These are phyloP conservation scores for Dermatemys mawii DNA, from an alignment of 2,113 vertebrate genomes.

Conservation along the genomic window DNA sequence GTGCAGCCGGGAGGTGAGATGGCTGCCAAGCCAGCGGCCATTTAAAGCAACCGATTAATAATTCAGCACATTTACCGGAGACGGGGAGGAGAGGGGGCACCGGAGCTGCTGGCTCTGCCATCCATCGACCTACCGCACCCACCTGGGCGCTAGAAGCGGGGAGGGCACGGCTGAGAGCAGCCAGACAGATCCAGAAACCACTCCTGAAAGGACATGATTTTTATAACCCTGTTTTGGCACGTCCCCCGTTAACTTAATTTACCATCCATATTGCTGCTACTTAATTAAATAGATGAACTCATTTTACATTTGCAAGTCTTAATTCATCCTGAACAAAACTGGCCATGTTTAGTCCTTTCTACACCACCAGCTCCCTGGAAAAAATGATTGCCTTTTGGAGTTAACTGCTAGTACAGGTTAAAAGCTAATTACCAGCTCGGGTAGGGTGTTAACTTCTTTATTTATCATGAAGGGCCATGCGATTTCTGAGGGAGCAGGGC, in stretches of 20 bases:
- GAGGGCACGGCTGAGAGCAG: neutral
- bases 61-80: neutral
- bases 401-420: conserved; percentile 76
- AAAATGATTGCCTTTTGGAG: conserved; percentile 74
- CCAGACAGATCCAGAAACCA: conserved; percentile 1
- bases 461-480: conserved; percentile 71
- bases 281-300: conserved; percentile 82
- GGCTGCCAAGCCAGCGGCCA: neutral
- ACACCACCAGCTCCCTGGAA: conserved; percentile 68
- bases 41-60: neutral
- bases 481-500: conserved; percentile 14
- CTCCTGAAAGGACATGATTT: conserved; percentile 27
- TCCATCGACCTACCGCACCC: neutral
- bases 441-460: conserved; percentile 69
- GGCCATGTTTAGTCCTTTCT: conserved; percentile 71
- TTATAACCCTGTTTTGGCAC: conserved; percentile 70
- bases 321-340: conserved; percentile 78
- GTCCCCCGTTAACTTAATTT: conserved; percentile 73
- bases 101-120: neutral
- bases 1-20: neutral
- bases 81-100: neutral
- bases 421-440: conserved; percentile 76
- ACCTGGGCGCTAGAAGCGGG: neutral
- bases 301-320: conserved; percentile 74
- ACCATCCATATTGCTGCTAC: conserved; percentile 74